Base-by-base conservation (phyloP, 2,113 vertebrate genomes). In the Poecilia latipinna region DNA sequence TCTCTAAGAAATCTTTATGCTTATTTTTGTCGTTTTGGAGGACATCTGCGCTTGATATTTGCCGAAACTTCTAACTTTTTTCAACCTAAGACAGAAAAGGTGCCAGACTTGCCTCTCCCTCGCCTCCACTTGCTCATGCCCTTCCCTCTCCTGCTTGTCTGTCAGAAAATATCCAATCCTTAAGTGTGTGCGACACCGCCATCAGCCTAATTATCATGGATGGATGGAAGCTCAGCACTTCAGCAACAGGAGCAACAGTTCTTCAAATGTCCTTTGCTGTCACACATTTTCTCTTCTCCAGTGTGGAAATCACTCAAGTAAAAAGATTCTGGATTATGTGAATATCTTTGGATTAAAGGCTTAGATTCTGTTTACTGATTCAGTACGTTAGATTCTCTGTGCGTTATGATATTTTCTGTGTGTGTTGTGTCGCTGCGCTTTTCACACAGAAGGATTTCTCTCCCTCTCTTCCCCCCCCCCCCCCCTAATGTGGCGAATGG, bases 131-230 rank as follows among this genome's bases (percentile, higher is more conserved):
- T 57, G 64, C 37, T 39, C 22, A 2, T 67, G 72, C 68, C 83
- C 83, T 70, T 74, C 74, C 66, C 63, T 70, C 77, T 77, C 69
- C 33, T 2, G 13, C 33, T 68, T 68, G 82, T 71, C 80, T 74
- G 74, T 85, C 75, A 81, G 74, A 75, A 61, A 26, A 73, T 61
- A 75, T 39, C 62, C 0, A 0, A 37, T 60, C 68, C 35, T 33
- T 77, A 76, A 82, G 78, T 76, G 78, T 74, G 87, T 88, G 80
- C 66, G 82, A 85, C 60, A 68, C 73, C 75, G 26, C 77, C 82
- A 83, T 89, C 90, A 90, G 75, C 74, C 73, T 91, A 86, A 91
- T 90, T 85, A 86, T 80, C 69, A 82, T 57, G 78, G 62, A 69
- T 57, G 63, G 85, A 86, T 77, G 78, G 73, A 79, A 35, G 62